phyloP scores from a whole-genome alignment of 2,797 vertebrate genomes.

The Micrastur ruficollis region DNA sequence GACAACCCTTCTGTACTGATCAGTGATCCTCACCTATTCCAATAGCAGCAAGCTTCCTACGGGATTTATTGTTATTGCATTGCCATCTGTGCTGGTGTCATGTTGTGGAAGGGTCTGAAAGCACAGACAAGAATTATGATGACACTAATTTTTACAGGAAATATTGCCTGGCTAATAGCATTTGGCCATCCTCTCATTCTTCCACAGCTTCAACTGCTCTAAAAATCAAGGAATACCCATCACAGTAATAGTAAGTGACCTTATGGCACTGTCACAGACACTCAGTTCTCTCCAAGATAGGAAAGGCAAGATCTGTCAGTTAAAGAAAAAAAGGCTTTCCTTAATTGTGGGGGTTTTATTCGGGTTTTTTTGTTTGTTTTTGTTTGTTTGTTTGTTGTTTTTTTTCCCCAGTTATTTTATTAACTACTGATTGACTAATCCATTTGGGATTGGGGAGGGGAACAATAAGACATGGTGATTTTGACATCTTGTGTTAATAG shows the following conservation, averaged over 20 bases:
- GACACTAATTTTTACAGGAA: neutral
- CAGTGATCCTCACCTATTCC: neutral
- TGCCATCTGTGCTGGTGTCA: conserved; percentile 34
- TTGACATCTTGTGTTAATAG: neutral
- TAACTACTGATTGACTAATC: neutral
- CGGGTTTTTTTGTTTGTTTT: neutral
- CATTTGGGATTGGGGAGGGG: fast-evolving
- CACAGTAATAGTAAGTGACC: neutral
- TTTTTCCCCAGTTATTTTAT: neutral
- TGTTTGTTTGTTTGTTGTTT: neutral
- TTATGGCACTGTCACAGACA: neutral
- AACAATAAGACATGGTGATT: neutral
- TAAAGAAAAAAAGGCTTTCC: neutral
- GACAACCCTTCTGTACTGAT: conserved; percentile 9
- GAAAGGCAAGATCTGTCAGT: neutral
- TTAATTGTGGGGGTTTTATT: neutral
- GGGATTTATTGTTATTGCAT: neutral
- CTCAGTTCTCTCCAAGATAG: neutral
- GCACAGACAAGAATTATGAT: neutral
- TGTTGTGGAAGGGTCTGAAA: neutral
- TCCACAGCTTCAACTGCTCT: neutral
- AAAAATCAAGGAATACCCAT: neutral
- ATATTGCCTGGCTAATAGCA: neutral
- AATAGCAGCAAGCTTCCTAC: neutral
- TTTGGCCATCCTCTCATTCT: neutral